These are phyloP conservation scores for Syrrhaptes paradoxus DNA, from an alignment of 2,113 vertebrate genomes.

Conservation along the genomic window DNA sequence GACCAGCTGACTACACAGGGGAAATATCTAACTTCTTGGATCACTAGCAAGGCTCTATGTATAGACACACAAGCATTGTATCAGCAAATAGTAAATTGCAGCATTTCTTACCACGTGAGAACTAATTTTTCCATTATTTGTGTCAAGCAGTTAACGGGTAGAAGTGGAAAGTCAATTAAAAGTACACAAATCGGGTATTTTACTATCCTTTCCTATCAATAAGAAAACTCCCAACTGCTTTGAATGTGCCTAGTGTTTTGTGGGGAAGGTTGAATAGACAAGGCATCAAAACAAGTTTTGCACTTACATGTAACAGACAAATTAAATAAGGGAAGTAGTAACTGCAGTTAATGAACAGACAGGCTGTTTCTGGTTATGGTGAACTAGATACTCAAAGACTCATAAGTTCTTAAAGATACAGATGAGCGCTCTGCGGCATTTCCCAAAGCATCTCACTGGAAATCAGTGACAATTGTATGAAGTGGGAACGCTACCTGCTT, in stretches of 20 bases:
- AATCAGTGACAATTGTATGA: neutral
- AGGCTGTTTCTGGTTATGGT: neutral
- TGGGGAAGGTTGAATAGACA: neutral
- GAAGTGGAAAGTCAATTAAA: neutral
- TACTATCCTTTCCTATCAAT: neutral
- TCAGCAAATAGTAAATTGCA: neutral
- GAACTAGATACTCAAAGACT: neutral
- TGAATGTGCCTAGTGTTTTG: neutral
- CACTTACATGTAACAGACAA: neutral
- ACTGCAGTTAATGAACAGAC: neutral
- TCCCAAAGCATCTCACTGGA: neutral
- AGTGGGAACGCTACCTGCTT: neutral
- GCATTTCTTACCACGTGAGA: neutral
- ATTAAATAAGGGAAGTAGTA: constrained; percentile 15
- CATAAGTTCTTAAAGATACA: neutral
- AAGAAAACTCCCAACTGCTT: neutral
- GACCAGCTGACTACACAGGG: neutral
- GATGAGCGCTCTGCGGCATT: neutral
- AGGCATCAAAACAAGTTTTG: neutral
- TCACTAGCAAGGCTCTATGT: fast-evolving
- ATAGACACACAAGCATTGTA: fast-evolving
- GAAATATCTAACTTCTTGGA: neutral
- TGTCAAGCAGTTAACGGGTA: neutral
- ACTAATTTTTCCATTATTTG: neutral
- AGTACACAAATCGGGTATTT: neutral